Percentiles rank a stretch among this genome's conserved stretches.
Conservation (phyloP, 2,888 invertebrate species). For the Microctonus brassicae region DNA sequence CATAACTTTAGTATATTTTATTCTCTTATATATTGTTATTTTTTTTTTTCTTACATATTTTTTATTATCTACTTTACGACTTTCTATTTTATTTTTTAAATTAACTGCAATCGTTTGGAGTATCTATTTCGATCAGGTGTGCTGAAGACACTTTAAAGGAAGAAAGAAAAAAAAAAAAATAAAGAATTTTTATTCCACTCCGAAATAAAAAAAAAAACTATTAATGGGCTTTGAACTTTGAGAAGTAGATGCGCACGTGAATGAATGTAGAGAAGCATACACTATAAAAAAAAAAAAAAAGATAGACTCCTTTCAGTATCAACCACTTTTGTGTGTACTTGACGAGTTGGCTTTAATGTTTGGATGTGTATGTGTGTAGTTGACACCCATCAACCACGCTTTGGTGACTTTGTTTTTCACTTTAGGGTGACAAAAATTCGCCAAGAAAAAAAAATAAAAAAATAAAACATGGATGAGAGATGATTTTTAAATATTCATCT, state of each 20-base stretch:
- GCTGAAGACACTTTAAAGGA: not conserved
- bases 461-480: not conserved
- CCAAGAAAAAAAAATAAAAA: not conserved
- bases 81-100: too few relatives aligned
- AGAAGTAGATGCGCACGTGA: not conserved
- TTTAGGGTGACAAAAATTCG: not conserved
- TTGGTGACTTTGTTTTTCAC: not conserved
- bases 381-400: not conserved
- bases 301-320: not conserved
- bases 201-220: too few relatives aligned
- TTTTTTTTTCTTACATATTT: too few relatives aligned
- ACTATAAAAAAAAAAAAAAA: too few relatives aligned
- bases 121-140: not conserved
- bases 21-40: too few relatives aligned
- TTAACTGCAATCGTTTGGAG: too few relatives aligned
- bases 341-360: not conserved
- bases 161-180: not conserved
- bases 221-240: not conserved
- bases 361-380: not conserved
- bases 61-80: too few relatives aligned
- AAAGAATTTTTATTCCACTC: not conserved
- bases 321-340: not conserved
- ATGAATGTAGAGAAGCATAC: not conserved
- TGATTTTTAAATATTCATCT: not conserved
- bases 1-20: too few relatives aligned